These are phyloP conservation scores for Rhinoraja longicauda DNA, from an alignment of 2,797 vertebrate species.

Conservation along the genomic window DNA sequence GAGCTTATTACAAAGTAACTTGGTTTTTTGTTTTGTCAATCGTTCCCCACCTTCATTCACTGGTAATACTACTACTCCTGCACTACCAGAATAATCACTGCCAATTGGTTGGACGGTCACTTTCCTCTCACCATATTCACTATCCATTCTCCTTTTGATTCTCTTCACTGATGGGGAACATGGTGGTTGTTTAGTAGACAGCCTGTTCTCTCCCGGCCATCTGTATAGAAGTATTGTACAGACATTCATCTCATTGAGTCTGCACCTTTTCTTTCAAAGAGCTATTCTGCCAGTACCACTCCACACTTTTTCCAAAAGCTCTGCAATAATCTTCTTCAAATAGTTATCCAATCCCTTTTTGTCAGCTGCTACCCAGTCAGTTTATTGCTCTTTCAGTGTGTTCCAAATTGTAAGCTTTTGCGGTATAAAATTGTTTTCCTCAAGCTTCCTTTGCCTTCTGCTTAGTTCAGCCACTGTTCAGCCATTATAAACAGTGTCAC, in stretches of 20 bases:
- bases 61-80: background rate
- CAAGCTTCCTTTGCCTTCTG: background rate
- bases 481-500: background rate
- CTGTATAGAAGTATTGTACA: background rate
- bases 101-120: background rate
- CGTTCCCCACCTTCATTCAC: background rate
- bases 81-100: background rate
- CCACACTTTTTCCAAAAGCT: background rate
- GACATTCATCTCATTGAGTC: background rate
- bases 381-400: too few species aligned
- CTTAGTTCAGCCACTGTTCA: background rate
- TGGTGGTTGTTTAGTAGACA: background rate
- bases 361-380: too few species aligned
- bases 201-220: background rate
- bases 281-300: background rate
- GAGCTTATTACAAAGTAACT: background rate
- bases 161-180: background rate
- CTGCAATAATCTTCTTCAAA: background rate
- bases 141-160: background rate
- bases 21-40: background rate
- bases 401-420: background rate
- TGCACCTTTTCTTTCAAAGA: background rate
- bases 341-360: background rate
- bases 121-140: background rate
- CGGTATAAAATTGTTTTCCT: background rate